Conservation (phyloP, 1,140 invertebrate genomes). For the Drosophila suzukii region DNA sequence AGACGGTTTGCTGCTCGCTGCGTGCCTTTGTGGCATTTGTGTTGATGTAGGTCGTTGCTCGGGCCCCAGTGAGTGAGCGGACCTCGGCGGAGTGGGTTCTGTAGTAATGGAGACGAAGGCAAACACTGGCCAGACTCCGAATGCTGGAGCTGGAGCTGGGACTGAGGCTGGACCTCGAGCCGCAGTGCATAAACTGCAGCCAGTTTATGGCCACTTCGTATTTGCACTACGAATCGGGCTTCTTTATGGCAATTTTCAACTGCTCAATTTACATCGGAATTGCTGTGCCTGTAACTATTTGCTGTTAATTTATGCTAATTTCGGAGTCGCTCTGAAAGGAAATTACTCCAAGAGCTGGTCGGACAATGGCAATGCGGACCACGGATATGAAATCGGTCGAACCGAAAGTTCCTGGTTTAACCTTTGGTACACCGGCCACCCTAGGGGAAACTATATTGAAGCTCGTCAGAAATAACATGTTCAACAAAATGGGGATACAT, state of each 20-base stretch:
- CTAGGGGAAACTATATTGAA: no score
- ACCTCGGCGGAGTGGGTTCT: slow-evolving; percentile 19
- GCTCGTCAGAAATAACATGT: no score
- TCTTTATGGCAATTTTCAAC: slow-evolving; percentile 68
- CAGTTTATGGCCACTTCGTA: slow-evolving; percentile 78
- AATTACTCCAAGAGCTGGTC: slow-evolving; percentile 38
- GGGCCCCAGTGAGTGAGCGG: slow-evolving; percentile 23
- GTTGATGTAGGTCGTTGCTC: slow-evolving; percentile 76
- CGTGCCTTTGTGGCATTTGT: slow-evolving; percentile 63
- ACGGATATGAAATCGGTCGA: slow-evolving; percentile 7
- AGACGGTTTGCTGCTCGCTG: slow-evolving; percentile 54
- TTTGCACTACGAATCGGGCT: slow-evolving; percentile 63
- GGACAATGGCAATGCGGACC: slow-evolving; percentile 26
- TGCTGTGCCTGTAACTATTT: slow-evolving; percentile 51
- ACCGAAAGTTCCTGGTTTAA: background rate
- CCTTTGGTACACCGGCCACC: no score
- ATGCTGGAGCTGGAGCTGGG: slow-evolving; percentile 17
- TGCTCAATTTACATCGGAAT: slow-evolving; percentile 75
- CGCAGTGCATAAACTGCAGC: slow-evolving; percentile 70
- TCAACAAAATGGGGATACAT: no score
- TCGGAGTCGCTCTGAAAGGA: slow-evolving; percentile 35
- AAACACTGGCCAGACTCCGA: slow-evolving; percentile 27
- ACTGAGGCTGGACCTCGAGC: slow-evolving; percentile 11
- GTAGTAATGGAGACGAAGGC: slow-evolving; percentile 47
- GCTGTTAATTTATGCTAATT: slow-evolving; percentile 76